Base-by-base conservation (phyloP, 2,888 invertebrate species). In the Nasonovia ribisnigri region DNA sequence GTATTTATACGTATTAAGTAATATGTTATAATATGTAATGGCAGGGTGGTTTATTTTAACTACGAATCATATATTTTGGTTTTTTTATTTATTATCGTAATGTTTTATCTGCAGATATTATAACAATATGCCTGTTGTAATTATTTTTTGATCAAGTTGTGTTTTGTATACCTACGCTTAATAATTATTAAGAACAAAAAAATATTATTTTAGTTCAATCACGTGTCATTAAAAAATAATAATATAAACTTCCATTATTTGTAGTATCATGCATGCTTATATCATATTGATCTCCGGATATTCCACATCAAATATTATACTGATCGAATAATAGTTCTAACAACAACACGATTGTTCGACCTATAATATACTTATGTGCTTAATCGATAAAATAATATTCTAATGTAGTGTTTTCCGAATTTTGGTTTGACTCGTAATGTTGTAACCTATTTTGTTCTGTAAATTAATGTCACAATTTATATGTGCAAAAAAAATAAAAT, bases 221-320 rank as follows among this genome's bases (percentile, higher is more conserved):
- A 36, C 36, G 77, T 77, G 36, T 77, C 36, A 20, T 77, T 77
- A 77, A 77, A 57, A 54, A 29, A 54, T 90, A 54, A 54, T 57
- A 57, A 54, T 43, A 48, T n/a, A 48, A 29, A 36, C 29, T 90
- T 90, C 26, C 36, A 54, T n/a, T 90, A n/a, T 46, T 8, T 90
- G 16, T 90, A n/a, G 43, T 51, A n/a, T 77, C 36, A 8, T 77
- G 77, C 77, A 36, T 77, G 36, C 36, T 20, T 77, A 77, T 36
- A 77, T 77, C 36, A 77, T 77, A 77, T 77, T 77, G 87, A 87
- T 46, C 6, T 46, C 87, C n/a, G 87, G 46, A 26, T 87, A 87
- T 87, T 87, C 29, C 46, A 87, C 29, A 10, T 20, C 11, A 90
- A 46, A 90, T 48, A 90, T 43, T 57, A n/a, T 48, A 86, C 60